phyloP scores from a whole-genome alignment of 2,113 vertebrate genomes.

The Acrocephalus kingi region DNA sequence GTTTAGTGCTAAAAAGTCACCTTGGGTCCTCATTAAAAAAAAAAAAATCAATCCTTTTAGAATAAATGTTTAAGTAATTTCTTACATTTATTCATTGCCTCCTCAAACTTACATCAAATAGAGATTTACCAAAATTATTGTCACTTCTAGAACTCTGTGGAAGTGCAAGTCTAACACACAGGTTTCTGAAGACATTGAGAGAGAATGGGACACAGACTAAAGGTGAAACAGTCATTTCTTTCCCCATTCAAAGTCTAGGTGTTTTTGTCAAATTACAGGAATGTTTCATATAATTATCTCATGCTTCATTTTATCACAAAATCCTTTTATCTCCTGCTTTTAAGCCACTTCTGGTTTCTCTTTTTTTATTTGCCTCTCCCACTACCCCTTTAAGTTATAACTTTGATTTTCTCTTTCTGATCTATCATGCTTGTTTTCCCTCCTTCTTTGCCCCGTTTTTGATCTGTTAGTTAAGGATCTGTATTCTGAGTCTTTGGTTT shows the following conservation, averaged over 20 bases:
- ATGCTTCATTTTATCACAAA: neutral
- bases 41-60: neutral
- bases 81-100: neutral
- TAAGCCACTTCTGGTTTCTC: neutral
- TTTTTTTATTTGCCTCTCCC: neutral
- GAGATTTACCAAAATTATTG: neutral
- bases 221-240: neutral
- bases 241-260: neutral
- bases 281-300: neutral
- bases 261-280: neutral
- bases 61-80: neutral
- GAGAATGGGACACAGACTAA: neutral
- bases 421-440: neutral
- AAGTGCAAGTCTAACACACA: neutral
- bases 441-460: neutral
- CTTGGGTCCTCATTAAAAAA: neutral
- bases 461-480: neutral
- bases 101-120: neutral
- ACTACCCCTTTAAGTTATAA: neutral
- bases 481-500: neutral
- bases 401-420: neutral
- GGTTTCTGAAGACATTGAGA: neutral
- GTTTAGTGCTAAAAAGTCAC: neutral
- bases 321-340: neutral
- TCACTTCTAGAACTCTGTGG: neutral